Percentiles rank a stretch among this genome's conserved stretches.
These are phyloP conservation scores for Macaca fascicularis DNA, from an alignment of 2,113 vertebrate species.

Conservation along the genomic window DNA sequence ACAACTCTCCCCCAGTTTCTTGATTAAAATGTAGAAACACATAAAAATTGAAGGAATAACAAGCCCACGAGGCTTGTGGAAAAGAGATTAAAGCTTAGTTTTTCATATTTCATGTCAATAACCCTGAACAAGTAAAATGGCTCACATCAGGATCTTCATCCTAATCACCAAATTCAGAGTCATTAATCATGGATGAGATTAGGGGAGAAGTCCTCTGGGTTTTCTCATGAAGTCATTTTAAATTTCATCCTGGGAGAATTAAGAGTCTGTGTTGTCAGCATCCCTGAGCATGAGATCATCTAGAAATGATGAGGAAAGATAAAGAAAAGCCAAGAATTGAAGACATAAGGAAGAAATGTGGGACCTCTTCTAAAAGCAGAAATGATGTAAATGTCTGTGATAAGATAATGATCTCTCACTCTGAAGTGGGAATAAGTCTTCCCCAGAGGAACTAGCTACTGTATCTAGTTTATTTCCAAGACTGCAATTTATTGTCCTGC, in stretches of 20 bases:
- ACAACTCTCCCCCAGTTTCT: neutral
- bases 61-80: neutral
- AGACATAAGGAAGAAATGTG: neutral
- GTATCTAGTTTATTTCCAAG: neutral
- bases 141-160: neutral
- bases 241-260: neutral
- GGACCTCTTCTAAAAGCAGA: neutral
- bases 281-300: neutral
- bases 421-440: accelerated
- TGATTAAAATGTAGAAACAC: neutral
- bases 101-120: neutral
- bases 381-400: neutral
- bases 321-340: neutral
- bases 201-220: neutral
- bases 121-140: neutral
- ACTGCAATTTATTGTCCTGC: neutral
- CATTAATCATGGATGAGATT: neutral
- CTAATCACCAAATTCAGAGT: neutral
- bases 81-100: neutral
- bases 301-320: neutral
- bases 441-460: neutral
- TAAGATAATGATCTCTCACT: neutral
- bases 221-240: neutral
- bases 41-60: neutral
- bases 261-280: neutral